Percentiles rank a stretch among this genome's conserved stretches.
Evolutionary conservation across 2,113 vertebrate genomes (phyloP).

Genomic region (Pollimyrus isidori): DNA sequence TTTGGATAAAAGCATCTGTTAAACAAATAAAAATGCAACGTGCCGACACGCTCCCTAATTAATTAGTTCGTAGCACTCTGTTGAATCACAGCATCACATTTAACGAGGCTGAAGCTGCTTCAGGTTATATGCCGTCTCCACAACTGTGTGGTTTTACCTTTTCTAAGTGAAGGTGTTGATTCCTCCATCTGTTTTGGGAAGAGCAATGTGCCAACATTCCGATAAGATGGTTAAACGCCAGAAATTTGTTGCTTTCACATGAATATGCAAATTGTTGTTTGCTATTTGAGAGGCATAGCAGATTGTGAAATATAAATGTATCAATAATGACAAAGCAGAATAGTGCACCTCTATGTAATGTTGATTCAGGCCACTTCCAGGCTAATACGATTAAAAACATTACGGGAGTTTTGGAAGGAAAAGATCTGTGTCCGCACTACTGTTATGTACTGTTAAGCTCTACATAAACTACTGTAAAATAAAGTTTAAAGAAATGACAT

Average conservation of each 20-base stretch:
- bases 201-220: conserved; percentile 51
- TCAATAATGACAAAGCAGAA: neutral
- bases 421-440: neutral
- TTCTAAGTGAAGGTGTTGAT: conserved; percentile 59
- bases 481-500: no score
- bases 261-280: neutral
- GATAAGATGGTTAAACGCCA: conserved; percentile 50
- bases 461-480: no score
- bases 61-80: conserved; percentile 52
- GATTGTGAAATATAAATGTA: neutral
- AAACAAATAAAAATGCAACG: conserved; percentile 38
- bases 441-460: no score
- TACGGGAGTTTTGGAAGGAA: neutral
- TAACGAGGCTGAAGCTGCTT: conserved; percentile 60
- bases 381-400: no score
- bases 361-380: neutral
- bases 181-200: conserved; percentile 60
- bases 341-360: neutral
- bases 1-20: neutral
- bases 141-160: conserved; percentile 28
- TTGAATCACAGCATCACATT: conserved; percentile 54
- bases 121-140: conserved; percentile 45
- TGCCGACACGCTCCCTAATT: conserved; percentile 38
- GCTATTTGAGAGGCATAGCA: neutral
- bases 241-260: neutral